Evolutionary conservation across 2,113 vertebrate species (phyloP).

Genomic region (Calonectris borealis): DNA sequence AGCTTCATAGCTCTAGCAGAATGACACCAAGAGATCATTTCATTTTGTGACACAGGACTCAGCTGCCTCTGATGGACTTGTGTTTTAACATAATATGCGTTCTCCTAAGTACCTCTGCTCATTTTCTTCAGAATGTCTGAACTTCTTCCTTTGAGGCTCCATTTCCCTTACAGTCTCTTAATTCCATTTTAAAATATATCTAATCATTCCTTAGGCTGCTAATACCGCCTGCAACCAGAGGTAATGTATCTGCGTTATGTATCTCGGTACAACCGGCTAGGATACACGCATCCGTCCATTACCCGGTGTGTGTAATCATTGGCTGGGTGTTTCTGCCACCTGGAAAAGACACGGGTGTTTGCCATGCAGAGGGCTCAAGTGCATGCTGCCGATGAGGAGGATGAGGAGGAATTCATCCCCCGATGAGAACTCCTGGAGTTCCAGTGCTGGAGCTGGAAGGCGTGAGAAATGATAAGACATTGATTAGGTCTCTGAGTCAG

Average conservation of each 20-base stretch:
- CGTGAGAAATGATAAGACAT: background rate
- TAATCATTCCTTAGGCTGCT: background rate
- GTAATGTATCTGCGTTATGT: background rate
- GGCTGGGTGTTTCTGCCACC: background rate
- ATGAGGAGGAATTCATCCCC: background rate
- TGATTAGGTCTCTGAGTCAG: constrained; percentile 43
- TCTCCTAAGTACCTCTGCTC: background rate
- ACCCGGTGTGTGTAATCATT: background rate
- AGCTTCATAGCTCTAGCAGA: background rate
- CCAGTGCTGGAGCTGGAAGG: constrained; percentile 14
- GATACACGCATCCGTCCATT: background rate
- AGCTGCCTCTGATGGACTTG: background rate
- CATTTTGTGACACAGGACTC: background rate
- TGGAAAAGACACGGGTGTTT: background rate
- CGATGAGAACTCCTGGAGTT: background rate
- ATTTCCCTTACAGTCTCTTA: background rate
- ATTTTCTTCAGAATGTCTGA: background rate
- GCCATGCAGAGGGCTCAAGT: background rate
- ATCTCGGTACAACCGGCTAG: background rate
- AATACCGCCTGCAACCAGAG: background rate
- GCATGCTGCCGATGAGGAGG: background rate
- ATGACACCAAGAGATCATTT: background rate
- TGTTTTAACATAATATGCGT: background rate
- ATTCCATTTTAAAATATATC: background rate
- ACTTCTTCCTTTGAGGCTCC: background rate